Base-by-base conservation (phyloP, 1,140 invertebrate genomes). In the Aphidius gifuensis region DNA sequence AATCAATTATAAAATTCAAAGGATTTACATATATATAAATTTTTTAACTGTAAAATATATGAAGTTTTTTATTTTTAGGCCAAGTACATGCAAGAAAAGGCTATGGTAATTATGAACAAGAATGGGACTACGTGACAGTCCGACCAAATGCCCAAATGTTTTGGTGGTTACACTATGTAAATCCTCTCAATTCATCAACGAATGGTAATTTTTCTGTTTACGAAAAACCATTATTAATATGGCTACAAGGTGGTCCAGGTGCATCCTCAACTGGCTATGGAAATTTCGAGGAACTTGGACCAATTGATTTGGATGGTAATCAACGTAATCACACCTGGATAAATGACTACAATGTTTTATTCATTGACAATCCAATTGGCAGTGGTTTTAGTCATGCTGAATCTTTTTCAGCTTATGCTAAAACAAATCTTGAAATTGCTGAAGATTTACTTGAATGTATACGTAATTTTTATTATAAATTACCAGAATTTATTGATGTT, bases 321-420 rank as follows among this genome's bases (percentile, higher is more conserved):
- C 77, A 82, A 9, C 84, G 92, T 68, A 86, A 88, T 64, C 81
- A 82, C 66, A 88, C 88, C 11, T 95, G 92, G 92, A 89, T 91
- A n/a, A 86, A 86, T 65, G 77, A 88, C 64, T 87, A 90, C 68
- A 95, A 93, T 73, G 83, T 96, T 6, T 69, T 96, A 2, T 94
- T 94, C 73, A 85, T 95, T 16, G 93, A 96, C 71, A 94, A 92
- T 77, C 93, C 93, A 1, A 92, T 96, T 5, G 93, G 93, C 2
- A 85, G 90, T n/a, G 93, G 93, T 1, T 96, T 86, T 75, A 94
- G 92, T 76, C 93, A 92, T 70, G 88, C 88, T 0, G 87, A 89
- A 74, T 82, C 62, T 62, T 71, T 0, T 69, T 68, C n/a, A 74
- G 82, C 38, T 80, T 87, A 48, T 85, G 86, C 5, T 85, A 80